Base-by-base conservation (phyloP, 1,140 invertebrate genomes). In the Zophobas atratus region DNA sequence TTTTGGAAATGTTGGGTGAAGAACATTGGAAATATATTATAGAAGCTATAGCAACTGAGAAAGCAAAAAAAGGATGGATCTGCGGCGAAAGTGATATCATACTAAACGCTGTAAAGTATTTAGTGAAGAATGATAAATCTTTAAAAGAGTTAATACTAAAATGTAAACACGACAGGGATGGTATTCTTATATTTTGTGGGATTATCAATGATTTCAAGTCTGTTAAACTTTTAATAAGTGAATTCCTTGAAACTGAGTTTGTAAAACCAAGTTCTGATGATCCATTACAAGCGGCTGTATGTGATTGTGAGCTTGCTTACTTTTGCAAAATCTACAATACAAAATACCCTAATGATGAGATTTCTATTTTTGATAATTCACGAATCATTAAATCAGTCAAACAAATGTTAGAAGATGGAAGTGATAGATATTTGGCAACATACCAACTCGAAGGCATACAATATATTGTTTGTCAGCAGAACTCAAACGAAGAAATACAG, bases 251-350 rank as follows among this genome's bases (percentile, higher is more conserved):
- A 41, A 55, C 38, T 56, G 49, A 51, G 1, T 0, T 49, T 56
- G 8, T 35, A 32, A 34, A 67, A n/a, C 38, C 60, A 2, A 39
- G 43, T 4, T 2, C 3, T 41, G 35, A 53, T 5, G 20, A n/a
- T 55, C 8, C 20, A 20, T 20, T 20, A 20, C 20, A 33, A 34
- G 55, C 38, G 55, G 32, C 51, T 20, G 49, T 35, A 53, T 1
- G 8, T 6, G 35, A 55, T 41, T 73, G 71, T n/a, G 2, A 38
- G 39, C 32, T 55, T n/a, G 39, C 39, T 32, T 1, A 32, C 5
- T n/a, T 55, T 56, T 73, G 71, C 33, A 20, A 56, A 55, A 1
- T 39, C 1, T 56, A 73, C 51, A 73, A 73, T 20, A 33, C 38
- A 33, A 41, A 55, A 36, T 4, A 73, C 38, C 35, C 48, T 1